phyloP scores from a whole-genome alignment of 2,888 invertebrate genomes.

The Hirtodrosophila duncani region DNA sequence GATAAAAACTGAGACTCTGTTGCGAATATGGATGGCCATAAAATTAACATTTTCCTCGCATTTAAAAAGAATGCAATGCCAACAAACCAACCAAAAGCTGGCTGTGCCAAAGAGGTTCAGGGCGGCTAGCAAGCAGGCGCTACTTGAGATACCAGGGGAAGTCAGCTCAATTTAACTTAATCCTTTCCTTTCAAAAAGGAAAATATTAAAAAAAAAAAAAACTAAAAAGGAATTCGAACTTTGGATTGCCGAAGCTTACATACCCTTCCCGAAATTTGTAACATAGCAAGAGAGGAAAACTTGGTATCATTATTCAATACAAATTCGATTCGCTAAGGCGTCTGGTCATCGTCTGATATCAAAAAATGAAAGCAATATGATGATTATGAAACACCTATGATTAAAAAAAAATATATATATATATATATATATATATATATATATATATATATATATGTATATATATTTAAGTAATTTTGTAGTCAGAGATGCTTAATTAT shows the following conservation, averaged over 20 bases:
- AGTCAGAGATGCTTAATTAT: no score
- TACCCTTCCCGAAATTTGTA: no score
- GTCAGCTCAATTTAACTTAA: no score
- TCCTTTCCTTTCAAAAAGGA: background rate
- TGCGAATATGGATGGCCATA: slow-evolving; percentile 63
- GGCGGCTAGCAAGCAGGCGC: slow-evolving; percentile 11
- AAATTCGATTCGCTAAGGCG: no score
- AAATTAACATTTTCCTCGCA: slow-evolving; percentile 70
- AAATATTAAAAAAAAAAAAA: slow-evolving; percentile 1
- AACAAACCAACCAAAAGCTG: slow-evolving; percentile 23
- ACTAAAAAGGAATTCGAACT: slow-evolving; percentile 4
- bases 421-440: background rate
- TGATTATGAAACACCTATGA: no score
- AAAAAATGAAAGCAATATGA: no score
- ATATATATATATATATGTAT: slow-evolving; percentile 1
- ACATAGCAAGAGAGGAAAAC: no score
- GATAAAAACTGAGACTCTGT: slow-evolving; percentile 10
- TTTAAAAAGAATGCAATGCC: slow-evolving; percentile 38
- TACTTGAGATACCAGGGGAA: background rate
- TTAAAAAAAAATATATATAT: no score
- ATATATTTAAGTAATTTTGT: no score
- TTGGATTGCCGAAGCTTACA: no score
- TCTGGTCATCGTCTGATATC: no score
- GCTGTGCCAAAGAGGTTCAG: no score
- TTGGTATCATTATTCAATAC: background rate